Evolutionary conservation across 2,797 vertebrate species (phyloP).

Genomic region (Craterocephalus amniculus): DNA sequence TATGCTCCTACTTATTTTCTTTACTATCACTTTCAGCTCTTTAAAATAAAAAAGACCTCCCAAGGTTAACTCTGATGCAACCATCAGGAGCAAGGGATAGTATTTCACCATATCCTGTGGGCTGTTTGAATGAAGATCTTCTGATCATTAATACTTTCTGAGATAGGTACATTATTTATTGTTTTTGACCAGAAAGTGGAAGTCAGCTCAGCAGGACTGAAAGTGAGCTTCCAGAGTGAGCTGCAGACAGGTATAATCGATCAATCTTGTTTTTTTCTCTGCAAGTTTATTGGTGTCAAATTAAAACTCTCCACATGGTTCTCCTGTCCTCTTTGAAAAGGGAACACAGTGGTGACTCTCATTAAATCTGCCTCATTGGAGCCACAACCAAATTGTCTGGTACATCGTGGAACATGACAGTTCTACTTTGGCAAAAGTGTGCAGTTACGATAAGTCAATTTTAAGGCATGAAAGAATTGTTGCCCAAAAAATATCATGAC

Average conservation of each 20-base stretch:
- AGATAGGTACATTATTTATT: neutral
- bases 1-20: too few relatives aligned
- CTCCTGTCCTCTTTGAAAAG: neutral
- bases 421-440: neutral
- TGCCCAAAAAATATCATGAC: neutral
- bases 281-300: neutral
- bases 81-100: neutral
- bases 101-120: neutral
- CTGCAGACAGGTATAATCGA: too few relatives aligned
- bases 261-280: neutral
- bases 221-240: neutral
- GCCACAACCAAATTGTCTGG: neutral
- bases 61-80: neutral
- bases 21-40: too few relatives aligned
- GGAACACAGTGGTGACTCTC: neutral
- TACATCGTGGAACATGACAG: neutral
- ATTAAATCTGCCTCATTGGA: neutral
- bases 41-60: too few relatives aligned
- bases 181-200: neutral
- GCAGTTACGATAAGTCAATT: neutral
- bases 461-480: neutral
- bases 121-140: neutral
- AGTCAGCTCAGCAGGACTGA: neutral
- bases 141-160: neutral
- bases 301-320: neutral